These are phyloP conservation scores for Phaenicophaeus curvirostris DNA, from an alignment of 2,797 vertebrate species.

Conservation along the genomic window DNA sequence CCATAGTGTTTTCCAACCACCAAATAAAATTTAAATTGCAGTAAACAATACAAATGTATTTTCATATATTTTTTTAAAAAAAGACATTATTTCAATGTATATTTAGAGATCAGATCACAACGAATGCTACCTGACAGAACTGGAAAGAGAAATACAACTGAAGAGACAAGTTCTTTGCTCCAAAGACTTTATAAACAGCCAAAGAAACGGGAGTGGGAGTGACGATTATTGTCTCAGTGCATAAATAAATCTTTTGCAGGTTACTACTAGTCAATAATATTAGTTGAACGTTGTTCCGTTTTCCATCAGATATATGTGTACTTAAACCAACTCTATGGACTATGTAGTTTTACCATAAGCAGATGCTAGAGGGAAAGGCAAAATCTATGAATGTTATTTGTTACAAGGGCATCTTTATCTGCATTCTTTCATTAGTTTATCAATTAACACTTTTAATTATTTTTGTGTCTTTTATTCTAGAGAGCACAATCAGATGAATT, in stretches of 20 bases:
- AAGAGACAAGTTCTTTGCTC: slow-evolving; percentile 22
- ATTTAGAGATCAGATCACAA: background rate
- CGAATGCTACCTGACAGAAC: slow-evolving; percentile 14
- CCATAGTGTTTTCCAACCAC: background rate
- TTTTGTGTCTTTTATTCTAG: slow-evolving; percentile 74
- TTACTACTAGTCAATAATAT: slow-evolving; percentile 38
- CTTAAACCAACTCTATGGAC: slow-evolving; percentile 76
- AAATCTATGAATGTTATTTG: background rate
- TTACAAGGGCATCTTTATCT: background rate
- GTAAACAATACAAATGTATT: background rate
- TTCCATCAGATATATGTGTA: slow-evolving; percentile 80
- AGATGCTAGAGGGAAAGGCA: slow-evolving; percentile 51
- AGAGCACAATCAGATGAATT: slow-evolving; percentile 93
- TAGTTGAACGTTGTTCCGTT: slow-evolving; percentile 67
- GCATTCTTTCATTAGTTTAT: background rate
- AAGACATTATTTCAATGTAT: background rate
- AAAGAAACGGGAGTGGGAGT: background rate
- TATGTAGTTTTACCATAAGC: slow-evolving; percentile 41
- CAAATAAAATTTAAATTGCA: background rate
- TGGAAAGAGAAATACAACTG: slow-evolving; percentile 14
- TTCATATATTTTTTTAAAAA: background rate
- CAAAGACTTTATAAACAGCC: background rate
- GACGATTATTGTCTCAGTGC: slow-evolving; percentile 1
- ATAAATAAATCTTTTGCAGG: slow-evolving; percentile 38
- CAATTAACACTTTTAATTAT: background rate